Conservation (phyloP, 1,140 invertebrate species). For the Rhizoglyphus robini region DNA sequence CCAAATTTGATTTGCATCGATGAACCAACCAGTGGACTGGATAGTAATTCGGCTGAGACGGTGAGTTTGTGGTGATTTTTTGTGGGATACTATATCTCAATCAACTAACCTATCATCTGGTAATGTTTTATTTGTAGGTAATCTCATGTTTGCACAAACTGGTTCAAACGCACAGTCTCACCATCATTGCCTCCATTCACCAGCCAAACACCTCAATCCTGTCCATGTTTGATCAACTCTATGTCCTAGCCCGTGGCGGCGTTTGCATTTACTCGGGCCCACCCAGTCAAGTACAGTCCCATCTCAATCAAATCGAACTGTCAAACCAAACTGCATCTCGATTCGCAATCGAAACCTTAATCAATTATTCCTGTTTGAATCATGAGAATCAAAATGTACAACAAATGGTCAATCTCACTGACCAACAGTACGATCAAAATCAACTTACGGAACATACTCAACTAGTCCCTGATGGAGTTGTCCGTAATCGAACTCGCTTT, state of each 20-base stretch:
- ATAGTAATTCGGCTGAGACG: too few relatives aligned
- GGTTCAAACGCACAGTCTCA: too few relatives aligned
- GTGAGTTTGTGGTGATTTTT: neutral
- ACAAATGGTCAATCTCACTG: neutral
- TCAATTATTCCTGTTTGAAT: slow-evolving; percentile 1
- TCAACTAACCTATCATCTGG: too few relatives aligned
- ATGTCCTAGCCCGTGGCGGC: neutral
- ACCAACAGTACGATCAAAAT: neutral
- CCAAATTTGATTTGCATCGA: too few relatives aligned
- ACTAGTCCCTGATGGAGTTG: neutral
- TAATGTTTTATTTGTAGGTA: slow-evolving; percentile 33
- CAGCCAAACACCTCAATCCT: too few relatives aligned
- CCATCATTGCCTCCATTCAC: too few relatives aligned
- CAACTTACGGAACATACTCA: neutral
- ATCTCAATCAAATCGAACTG: neutral
- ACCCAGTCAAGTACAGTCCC: neutral
- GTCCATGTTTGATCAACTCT: neutral
- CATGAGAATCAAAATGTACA: neutral
- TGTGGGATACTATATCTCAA: neutral
- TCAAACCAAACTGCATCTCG: neutral
- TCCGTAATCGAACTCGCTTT: neutral
- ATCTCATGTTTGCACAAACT: too few relatives aligned
- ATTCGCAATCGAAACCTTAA: slow-evolving; percentile 2
- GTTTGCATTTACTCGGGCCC: too few relatives aligned
- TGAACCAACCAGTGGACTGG: too few relatives aligned